A percentile compares a stretch with the other conserved stretches of the same genome.
Evolutionary conservation across 2,113 vertebrate genomes (phyloP).

Genomic region (Gavialis gangeticus): DNA sequence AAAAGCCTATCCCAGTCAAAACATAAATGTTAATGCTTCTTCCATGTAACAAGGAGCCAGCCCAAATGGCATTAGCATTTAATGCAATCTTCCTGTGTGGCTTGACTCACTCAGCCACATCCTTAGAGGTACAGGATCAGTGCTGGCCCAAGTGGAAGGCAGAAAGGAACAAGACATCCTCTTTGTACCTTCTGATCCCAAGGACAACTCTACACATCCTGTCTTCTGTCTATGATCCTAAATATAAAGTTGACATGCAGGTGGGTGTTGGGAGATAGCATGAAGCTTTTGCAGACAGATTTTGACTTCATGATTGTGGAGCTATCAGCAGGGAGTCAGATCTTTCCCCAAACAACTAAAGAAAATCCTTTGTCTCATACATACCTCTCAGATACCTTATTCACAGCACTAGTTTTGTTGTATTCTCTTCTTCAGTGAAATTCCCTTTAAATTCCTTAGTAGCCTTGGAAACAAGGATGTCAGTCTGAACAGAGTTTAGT

Average conservation of each 20-base stretch:
- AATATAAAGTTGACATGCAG: not conserved
- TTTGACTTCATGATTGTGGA: not conserved
- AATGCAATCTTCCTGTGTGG: not conserved
- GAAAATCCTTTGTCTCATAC: not conserved
- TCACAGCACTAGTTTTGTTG: not conserved
- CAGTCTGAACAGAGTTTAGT: not conserved
- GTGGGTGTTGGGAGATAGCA: not conserved
- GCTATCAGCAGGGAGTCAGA: not conserved
- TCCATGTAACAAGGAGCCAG: not conserved
- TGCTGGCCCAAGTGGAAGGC: not conserved
- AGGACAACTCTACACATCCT: rapidly evolving
- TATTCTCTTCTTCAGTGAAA: not conserved
- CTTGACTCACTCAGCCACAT: not conserved
- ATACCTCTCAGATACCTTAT: not conserved
- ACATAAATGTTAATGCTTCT: not conserved
- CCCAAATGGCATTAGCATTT: rapidly evolving
- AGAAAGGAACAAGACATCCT: not conserved
- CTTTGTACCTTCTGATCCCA: rapidly evolving
- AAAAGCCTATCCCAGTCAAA: not conserved
- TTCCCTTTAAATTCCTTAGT: not conserved
- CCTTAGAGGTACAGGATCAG: not conserved
- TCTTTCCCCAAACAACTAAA: not conserved
- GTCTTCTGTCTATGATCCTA: not conserved
- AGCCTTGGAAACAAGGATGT: not conserved
- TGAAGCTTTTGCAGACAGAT: not conserved